Percentiles rank a stretch among this genome's conserved stretches.
Evolutionary conservation across 2,797 vertebrate genomes (phyloP).

Genomic region (Parambassis ranga): DNA sequence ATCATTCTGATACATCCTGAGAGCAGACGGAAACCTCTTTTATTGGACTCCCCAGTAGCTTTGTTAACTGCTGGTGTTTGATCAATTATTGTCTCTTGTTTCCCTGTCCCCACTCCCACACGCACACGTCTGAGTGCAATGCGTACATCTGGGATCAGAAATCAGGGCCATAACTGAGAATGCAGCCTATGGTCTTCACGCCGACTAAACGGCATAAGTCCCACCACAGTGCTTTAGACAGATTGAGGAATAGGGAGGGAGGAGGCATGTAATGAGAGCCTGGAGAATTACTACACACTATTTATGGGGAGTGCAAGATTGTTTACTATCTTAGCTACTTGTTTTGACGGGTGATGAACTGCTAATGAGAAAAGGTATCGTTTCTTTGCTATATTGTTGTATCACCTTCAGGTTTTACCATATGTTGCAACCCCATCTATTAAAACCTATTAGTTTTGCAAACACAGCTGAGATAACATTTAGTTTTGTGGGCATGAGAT

Average conservation of each 20-base stretch:
- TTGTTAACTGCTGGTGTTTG: constrained; percentile 57
- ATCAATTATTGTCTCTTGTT: constrained; percentile 54
- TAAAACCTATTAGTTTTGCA: no score
- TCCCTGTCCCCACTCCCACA: neutral
- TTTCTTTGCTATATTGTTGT: constrained; percentile 8
- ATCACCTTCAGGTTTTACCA: constrained; percentile 1
- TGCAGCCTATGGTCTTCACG: constrained; percentile 68
- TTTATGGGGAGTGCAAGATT: constrained; percentile 65
- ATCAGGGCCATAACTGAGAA: constrained; percentile 61
- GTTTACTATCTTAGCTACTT: constrained; percentile 63
- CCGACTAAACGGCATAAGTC: constrained; percentile 66
- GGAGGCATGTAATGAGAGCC: constrained; percentile 75
- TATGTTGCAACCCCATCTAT: no score
- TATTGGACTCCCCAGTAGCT: constrained; percentile 39
- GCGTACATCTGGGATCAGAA: constrained; percentile 64
- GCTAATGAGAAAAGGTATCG: constrained; percentile 55
- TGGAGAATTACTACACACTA: constrained; percentile 68
- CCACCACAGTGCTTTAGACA: constrained; percentile 63
- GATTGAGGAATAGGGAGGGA: constrained; percentile 63
- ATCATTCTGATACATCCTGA: constrained; percentile 23
- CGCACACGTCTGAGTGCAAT: constrained; percentile 32
- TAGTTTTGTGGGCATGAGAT: no score
- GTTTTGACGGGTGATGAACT: constrained; percentile 51
- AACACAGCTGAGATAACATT: no score
- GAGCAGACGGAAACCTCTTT: constrained; percentile 16